These are phyloP conservation scores for Anguilla marmorata DNA, from an alignment of 2,797 vertebrate species.

Conservation along the genomic window DNA sequence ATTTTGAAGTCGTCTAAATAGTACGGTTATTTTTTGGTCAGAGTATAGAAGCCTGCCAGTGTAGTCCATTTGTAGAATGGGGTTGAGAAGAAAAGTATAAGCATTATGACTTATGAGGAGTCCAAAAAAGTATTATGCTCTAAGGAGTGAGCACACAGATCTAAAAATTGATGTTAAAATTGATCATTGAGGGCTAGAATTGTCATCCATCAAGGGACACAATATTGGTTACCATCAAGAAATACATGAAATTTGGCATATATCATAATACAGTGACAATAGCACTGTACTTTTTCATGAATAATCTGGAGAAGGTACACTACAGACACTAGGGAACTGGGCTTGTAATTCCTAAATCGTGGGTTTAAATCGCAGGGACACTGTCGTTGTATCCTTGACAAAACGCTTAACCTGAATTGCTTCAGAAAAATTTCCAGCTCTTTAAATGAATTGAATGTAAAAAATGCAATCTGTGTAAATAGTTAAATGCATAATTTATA, in stretches of 20 bases:
- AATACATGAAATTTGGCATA: background rate
- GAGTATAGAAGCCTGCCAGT: background rate
- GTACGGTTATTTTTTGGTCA: background rate
- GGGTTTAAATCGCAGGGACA: background rate
- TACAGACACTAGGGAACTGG: background rate
- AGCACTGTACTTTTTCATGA: background rate
- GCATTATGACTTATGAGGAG: background rate
- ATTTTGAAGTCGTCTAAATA: background rate
- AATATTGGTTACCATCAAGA: background rate
- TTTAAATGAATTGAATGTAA: background rate
- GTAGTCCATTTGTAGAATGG: constrained; percentile 4
- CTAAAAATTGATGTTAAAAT: background rate
- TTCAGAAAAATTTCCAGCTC: background rate
- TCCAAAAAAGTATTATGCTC: background rate
- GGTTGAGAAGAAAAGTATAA: background rate
- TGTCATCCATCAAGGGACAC: background rate
- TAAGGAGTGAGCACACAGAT: too few relatives aligned
- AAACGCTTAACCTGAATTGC: background rate
- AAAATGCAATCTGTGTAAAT: background rate
- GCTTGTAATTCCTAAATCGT: background rate
- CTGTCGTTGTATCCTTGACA: background rate
- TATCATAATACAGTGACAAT: background rate
- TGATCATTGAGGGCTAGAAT: background rate
- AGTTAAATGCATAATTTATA: background rate
- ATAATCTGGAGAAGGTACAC: background rate